A percentile compares a stretch with the other conserved stretches of the same genome.
Evolutionary conservation across 2,888 invertebrate genomes (phyloP).

Genomic region (Aphrophora alni): DNA sequence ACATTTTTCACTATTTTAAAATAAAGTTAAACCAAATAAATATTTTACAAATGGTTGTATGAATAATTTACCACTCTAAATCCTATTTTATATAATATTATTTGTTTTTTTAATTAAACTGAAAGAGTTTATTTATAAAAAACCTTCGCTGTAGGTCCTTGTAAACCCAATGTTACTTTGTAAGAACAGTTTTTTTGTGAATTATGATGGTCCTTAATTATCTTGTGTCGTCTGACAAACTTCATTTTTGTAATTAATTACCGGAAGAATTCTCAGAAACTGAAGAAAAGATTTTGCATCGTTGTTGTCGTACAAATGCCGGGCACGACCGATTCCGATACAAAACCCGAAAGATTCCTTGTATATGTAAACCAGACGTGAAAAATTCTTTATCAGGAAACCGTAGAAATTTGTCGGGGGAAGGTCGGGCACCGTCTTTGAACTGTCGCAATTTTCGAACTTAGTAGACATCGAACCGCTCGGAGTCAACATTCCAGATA

Average conservation of each 20-base stretch:
- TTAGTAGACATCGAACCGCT: constrained; percentile 31
- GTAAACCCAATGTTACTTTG: too few species aligned
- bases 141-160: too few species aligned
- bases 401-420: not conserved
- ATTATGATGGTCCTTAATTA: not conserved
- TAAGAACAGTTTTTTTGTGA: not conserved
- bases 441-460: not conserved
- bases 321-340: not conserved
- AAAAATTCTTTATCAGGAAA: not conserved
- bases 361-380: not conserved
- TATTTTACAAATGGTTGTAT: too few species aligned
- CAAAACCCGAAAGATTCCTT: not conserved
- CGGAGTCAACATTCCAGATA: constrained; percentile 19
- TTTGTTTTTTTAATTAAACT: too few species aligned
- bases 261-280: not conserved
- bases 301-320: not conserved
- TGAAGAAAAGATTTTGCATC: not conserved
- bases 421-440: not conserved
- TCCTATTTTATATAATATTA: too few species aligned
- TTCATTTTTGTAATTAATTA: not conserved
- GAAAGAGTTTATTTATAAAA: too few species aligned
- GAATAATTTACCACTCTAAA: too few species aligned
- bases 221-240: not conserved
- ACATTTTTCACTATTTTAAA: too few species aligned
- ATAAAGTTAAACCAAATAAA: too few species aligned